Percentiles rank a stretch among this genome's conserved stretches.
These are phyloP conservation scores for Myotis lucifugus DNA, from an alignment of 2,113 vertebrate species.

Conservation along the genomic window DNA sequence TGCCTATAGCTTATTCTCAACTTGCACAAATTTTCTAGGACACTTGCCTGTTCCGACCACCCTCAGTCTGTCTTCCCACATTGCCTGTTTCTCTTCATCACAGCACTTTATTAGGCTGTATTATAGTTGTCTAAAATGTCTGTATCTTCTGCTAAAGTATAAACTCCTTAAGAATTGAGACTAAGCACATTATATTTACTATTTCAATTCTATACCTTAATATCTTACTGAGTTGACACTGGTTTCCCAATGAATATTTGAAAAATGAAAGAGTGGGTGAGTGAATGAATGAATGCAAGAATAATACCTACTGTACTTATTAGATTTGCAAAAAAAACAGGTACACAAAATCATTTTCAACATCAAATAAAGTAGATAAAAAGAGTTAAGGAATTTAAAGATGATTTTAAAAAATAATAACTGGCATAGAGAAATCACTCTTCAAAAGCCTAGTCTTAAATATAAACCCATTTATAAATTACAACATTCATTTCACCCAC, in stretches of 20 bases:
- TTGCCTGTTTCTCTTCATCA: not conserved
- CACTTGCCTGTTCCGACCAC: not conserved
- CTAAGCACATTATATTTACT: not conserved
- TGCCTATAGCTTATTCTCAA: not conserved
- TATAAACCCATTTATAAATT: slow-evolving; percentile 29
- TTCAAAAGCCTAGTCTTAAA: slow-evolving; percentile 21
- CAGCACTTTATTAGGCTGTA: not conserved
- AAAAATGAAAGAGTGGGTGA: not conserved
- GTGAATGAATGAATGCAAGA: not conserved
- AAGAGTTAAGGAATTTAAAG: slow-evolving; percentile 14
- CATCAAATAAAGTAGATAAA: not conserved
- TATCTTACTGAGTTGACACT: not conserved
- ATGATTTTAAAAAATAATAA: slow-evolving; percentile 15
- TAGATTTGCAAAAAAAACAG: not conserved
- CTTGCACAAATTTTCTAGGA: not conserved
- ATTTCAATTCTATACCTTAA: not conserved
- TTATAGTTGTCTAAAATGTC: not conserved
- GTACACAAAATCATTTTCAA: not conserved
- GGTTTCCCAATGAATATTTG: not conserved
- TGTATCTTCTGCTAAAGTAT: not conserved
- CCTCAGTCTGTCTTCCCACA: not conserved
- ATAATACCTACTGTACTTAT: not conserved
- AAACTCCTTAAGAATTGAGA: not conserved
- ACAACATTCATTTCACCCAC: slow-evolving; percentile 56
- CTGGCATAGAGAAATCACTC: not conserved